Conservation (phyloP, 2,888 invertebrate genomes). For the Anoncus sp. region DNA sequence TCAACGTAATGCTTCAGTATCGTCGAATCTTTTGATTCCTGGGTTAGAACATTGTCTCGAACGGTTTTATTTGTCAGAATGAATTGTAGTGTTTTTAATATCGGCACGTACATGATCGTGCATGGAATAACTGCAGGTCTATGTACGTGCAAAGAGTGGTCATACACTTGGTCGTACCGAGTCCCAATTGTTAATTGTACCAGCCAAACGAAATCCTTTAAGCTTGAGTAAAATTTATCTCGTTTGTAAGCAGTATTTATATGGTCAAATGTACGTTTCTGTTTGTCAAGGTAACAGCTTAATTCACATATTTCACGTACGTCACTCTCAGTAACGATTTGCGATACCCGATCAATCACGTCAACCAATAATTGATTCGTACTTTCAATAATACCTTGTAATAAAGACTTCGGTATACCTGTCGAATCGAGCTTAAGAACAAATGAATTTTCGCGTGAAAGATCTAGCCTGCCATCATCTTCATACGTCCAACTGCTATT, state of each 20-base stretch:
- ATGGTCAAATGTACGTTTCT: no score
- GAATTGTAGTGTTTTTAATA: conserved; percentile 4
- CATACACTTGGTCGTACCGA: conserved; percentile 24
- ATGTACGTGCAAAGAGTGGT: neutral
- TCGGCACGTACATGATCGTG: conserved; percentile 14
- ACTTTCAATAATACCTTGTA: conserved; percentile 35
- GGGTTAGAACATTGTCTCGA: neutral
- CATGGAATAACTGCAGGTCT: conserved; percentile 12
- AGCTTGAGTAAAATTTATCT: neutral
- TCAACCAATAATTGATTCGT: neutral
- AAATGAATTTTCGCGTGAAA: neutral
- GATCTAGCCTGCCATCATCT: neutral
- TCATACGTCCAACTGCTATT: conserved; percentile 11
- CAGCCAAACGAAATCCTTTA: neutral
- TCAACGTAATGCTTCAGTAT: no score
- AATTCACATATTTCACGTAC: conserved; percentile 2
- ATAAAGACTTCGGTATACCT: conserved; percentile 44
- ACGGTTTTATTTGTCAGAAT: neutral
- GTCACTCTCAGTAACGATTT: neutral
- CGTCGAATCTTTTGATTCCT: no score
- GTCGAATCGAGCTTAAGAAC: conserved; percentile 24
- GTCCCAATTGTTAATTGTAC: conserved; percentile 16
- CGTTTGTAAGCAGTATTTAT: conserved; percentile 2
- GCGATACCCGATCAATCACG: neutral
- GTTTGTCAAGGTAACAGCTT: no score